phyloP scores from a whole-genome alignment of 2,113 vertebrate genomes.

The Gorilla gorilla region DNA sequence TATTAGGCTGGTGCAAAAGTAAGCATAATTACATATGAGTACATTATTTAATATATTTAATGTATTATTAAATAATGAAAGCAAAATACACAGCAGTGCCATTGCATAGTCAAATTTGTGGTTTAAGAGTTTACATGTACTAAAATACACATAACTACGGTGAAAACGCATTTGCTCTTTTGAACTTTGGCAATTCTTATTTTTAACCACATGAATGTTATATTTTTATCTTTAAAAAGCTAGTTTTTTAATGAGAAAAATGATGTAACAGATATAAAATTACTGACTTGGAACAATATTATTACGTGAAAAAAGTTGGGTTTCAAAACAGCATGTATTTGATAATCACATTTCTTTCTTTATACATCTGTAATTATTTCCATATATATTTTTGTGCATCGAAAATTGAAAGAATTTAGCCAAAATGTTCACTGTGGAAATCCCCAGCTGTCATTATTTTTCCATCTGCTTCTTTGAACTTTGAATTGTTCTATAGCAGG shows the following conservation, averaged over 20 bases:
- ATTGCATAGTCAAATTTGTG: neutral
- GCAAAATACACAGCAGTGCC: neutral
- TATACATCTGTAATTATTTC: neutral
- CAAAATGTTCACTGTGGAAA: neutral
- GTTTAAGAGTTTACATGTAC: neutral
- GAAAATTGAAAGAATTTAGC: neutral
- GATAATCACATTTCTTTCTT: neutral
- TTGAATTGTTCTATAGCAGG: neutral
- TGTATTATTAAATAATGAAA: neutral
- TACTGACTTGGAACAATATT: neutral
- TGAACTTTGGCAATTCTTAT: neutral
- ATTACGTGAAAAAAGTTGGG: neutral
- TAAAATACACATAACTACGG: neutral
- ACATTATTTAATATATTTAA: neutral
- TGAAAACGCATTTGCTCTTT: neutral
- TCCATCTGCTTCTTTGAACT: constrained; percentile 22
- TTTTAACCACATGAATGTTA: neutral
- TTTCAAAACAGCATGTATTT: neutral
- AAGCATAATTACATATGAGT: no score
- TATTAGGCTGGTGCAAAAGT: no score
- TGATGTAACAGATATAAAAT: neutral
- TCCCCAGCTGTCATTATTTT: neutral
- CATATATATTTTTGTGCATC: neutral
- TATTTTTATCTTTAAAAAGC: neutral
- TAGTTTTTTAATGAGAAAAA: neutral